Percentiles rank a stretch among this genome's conserved stretches.
phyloP scores from a whole-genome alignment of 2,888 invertebrate genomes.

The Piscicola geometra region DNA sequence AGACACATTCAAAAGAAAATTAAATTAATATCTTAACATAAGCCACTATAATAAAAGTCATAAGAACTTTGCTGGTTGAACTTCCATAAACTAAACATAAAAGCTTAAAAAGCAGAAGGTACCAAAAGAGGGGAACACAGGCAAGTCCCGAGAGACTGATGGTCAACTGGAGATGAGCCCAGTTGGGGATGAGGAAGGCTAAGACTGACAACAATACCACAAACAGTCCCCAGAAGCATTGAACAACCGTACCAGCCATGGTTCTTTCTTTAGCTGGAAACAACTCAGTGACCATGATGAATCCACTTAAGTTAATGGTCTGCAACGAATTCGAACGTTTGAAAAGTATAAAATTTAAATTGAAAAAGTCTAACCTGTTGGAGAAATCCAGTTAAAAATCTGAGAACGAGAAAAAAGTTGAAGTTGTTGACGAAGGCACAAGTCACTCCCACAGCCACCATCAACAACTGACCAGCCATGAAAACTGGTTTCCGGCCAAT shows the following conservation, averaged over 20 bases:
- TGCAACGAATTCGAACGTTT: constrained; percentile 6
- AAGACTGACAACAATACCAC: constrained; percentile 40
- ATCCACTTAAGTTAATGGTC: constrained; percentile 42
- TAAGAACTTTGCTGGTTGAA: too few species aligned
- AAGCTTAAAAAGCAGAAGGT: too few species aligned
- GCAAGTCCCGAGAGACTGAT: constrained; percentile 25
- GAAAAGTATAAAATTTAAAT: too few species aligned
- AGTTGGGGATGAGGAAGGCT: constrained; percentile 42
- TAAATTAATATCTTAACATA: too few species aligned
- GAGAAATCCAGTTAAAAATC: neutral
- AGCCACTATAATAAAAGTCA: too few species aligned
- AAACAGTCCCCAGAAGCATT: constrained; percentile 41
- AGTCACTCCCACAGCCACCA: neutral
- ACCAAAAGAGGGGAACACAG: constrained; percentile 40
- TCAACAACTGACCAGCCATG: neutral
- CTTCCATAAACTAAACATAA: too few species aligned
- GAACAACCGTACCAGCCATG: constrained; percentile 40
- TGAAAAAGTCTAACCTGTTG: neutral
- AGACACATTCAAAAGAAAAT: too few species aligned
- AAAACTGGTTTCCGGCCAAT: constrained; percentile 15
- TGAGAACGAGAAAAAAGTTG: neutral
- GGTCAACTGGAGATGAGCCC: constrained; percentile 41
- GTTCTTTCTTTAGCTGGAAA: constrained; percentile 42
- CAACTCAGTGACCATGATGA: constrained; percentile 43
- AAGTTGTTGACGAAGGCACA: neutral